These are phyloP conservation scores for Sinocyclocheilus maitianheensis DNA, from an alignment of 2,113 vertebrate genomes.

Conservation along the genomic window DNA sequence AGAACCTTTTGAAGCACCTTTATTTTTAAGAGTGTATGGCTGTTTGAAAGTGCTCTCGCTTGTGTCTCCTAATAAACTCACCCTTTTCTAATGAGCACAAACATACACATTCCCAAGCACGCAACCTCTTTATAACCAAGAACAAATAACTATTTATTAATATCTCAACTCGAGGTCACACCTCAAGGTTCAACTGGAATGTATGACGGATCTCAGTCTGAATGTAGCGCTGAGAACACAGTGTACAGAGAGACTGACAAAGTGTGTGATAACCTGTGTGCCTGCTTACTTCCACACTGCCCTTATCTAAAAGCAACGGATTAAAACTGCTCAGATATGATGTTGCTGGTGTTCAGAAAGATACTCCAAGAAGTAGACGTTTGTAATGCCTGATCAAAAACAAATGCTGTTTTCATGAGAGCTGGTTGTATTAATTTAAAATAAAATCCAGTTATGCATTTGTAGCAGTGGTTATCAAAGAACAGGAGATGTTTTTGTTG, in stretches of 20 bases:
- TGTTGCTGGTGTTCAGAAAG: not conserved
- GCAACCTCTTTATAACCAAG: not conserved
- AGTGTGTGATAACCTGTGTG: constrained; percentile 17
- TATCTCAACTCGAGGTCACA: not conserved
- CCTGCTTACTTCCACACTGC: not conserved
- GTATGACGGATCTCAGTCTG: not conserved
- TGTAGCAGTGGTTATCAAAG: not conserved
- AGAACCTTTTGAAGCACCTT: too few relatives aligned
- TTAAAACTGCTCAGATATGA: constrained; percentile 16
- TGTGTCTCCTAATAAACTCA: not conserved
- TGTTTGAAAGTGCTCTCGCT: not conserved
- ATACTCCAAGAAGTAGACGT: not conserved
- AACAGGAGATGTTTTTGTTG: not conserved
- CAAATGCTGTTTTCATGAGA: not conserved
- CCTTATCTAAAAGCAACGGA: constrained; percentile 6
- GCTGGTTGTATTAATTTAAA: not conserved
- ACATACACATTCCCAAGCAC: too few relatives aligned
- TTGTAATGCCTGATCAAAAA: not conserved
- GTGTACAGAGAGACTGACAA: not conserved
- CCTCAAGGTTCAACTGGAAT: not conserved
- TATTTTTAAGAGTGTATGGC: too few relatives aligned
- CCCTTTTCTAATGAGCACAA: not conserved
- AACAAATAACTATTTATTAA: not conserved
- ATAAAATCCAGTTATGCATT: not conserved
- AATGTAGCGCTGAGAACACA: not conserved